Percentiles rank a stretch among this genome's conserved stretches.
Conservation (phyloP, 2,888 invertebrate species). For the Agrotis puta region DNA sequence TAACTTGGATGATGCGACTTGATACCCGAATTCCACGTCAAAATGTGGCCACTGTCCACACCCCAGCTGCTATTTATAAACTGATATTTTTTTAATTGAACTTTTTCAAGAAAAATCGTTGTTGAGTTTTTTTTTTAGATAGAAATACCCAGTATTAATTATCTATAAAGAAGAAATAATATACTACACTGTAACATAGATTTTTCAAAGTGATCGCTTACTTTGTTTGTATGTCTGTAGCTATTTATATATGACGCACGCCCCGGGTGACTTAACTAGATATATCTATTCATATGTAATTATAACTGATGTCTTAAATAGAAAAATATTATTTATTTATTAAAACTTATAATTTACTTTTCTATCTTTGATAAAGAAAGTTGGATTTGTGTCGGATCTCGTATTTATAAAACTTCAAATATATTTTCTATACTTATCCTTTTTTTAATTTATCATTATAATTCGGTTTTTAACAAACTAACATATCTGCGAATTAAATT, state of each 20-base stretch:
- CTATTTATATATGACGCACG: conserved; percentile 16
- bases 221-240: no score
- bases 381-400: conserved; percentile 76
- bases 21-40: no score
- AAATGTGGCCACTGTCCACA: background rate
- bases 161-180: no score
- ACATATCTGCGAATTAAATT: conserved; percentile 64
- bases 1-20: no score
- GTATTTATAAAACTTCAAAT: conserved; percentile 70
- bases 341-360: conserved; percentile 61
- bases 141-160: no score
- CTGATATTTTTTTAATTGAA: no score
- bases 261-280: conserved; percentile 46
- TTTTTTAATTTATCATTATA: conserved; percentile 62
- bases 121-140: no score
- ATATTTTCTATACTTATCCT: conserved; percentile 55
- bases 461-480: conserved; percentile 61
- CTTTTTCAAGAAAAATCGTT: no score
- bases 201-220: no score
- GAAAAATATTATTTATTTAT: conserved; percentile 67
- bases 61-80: background rate
- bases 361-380: conserved; percentile 55
- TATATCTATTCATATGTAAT: conserved; percentile 59
- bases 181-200: no score
- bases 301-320: conserved; percentile 58